phyloP scores from a whole-genome alignment of 2,113 vertebrate species.

The Centrocercus urophasianus region DNA sequence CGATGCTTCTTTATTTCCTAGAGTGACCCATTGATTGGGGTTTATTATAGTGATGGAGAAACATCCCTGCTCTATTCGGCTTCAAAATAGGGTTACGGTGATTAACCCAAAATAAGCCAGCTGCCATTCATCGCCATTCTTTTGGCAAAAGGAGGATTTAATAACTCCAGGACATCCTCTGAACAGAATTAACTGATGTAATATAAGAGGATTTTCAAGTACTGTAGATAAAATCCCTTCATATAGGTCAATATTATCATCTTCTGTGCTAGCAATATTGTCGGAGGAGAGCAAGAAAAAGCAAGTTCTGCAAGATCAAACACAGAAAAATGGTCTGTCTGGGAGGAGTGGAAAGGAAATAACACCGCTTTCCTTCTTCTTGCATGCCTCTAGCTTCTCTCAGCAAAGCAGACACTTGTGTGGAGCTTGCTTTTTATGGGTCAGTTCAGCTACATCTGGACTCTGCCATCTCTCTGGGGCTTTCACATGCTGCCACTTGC shows the following conservation, averaged over 20 bases:
- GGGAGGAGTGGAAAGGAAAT: background rate
- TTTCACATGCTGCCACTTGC: background rate
- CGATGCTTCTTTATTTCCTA: background rate
- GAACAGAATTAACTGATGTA: background rate
- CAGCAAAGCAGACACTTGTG: background rate
- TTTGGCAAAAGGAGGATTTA: background rate
- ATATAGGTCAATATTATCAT: background rate
- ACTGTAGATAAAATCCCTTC: background rate
- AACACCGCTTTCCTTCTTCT: background rate
- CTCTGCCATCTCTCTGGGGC: accelerated
- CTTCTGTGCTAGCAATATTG: background rate
- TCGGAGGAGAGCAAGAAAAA: background rate
- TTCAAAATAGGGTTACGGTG: background rate
- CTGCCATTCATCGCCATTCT: background rate
- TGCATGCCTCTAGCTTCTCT: background rate
- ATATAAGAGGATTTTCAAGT: slow-evolving; percentile 31
- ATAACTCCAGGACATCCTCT: background rate
- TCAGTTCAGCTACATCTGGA: accelerated
- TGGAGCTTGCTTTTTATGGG: accelerated
- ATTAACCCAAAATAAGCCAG: background rate
- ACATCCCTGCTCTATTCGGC: background rate
- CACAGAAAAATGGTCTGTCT: background rate
- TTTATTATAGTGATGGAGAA: background rate
- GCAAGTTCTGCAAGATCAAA: background rate
- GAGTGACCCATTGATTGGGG: background rate